Percentiles rank a stretch among this genome's conserved stretches.
Evolutionary conservation across 2,797 vertebrate species (phyloP).

Genomic region (Pseudochromis fuscus): DNA sequence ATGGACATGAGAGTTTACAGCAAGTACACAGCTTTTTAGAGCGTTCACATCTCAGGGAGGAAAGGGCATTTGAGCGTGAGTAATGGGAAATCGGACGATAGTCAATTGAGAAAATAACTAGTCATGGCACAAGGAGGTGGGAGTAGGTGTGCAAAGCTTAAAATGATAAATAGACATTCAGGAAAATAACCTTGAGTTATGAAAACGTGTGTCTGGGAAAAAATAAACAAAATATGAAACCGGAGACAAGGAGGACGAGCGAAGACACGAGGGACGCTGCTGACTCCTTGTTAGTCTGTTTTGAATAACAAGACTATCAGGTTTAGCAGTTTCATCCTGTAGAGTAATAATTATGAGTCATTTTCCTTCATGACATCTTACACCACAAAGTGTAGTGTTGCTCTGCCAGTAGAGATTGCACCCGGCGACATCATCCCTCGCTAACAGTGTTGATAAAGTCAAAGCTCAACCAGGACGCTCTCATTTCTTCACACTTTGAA

Average conservation of each 20-base stretch:
- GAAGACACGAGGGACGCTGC: constrained; percentile 11
- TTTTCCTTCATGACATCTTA: constrained; percentile 48
- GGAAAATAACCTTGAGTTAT: constrained; percentile 72
- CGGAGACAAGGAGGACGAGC: constrained; percentile 19
- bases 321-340: constrained; percentile 37
- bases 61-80: constrained; percentile 63
- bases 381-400: constrained; percentile 29
- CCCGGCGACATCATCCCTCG: constrained; percentile 54
- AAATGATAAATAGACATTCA: constrained; percentile 71
- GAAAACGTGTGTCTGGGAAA: constrained; percentile 40
- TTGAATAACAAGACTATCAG: constrained; percentile 45
- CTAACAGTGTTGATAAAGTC: constrained; percentile 54
- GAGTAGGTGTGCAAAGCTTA: constrained; percentile 50
- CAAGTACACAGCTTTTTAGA: constrained; percentile 22
- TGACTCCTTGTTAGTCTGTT: constrained; percentile 44
- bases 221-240: constrained; percentile 33
- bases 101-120: constrained; percentile 75
- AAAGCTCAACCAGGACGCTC: constrained; percentile 26
- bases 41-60: constrained; percentile 34
- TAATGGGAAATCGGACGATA: constrained; percentile 63
- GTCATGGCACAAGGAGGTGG: constrained; percentile 60
- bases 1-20: constrained; percentile 21
- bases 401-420: constrained; percentile 52
- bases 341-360: constrained; percentile 49
- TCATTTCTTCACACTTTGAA: constrained; percentile 64